Evolutionary conservation across 2,888 invertebrate species (phyloP), one percentile per base, ranked within the genome.

Genomic region (Drosophila austrosaltans): DNA sequence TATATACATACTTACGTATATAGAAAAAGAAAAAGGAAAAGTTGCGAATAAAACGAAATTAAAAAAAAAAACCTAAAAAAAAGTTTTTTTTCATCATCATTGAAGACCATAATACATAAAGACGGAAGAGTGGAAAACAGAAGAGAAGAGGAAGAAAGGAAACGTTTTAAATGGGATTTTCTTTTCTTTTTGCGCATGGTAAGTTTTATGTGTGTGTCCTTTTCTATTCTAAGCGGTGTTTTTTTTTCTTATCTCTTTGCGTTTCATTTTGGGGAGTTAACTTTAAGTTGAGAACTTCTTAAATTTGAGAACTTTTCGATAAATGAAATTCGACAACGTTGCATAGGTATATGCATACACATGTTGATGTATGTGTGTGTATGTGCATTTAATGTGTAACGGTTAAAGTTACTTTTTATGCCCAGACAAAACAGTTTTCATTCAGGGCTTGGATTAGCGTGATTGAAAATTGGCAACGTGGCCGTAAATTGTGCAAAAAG

Each of bases 301-400:
- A 48, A 48, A 48, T 48, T 48, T 25, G 48, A 48, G 25, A 48
- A 48, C 20, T 54, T 57, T 63, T 56, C 40, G 12, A 42, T 8
- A 59, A 42, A 56, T 42, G 63, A 66, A 36, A 20, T 44, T 42
- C n/a, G 48, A 48, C 48, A 48, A 48, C 48, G 48, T 48, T 48
- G 22, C 48, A 10, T 48, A 2, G 22, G 8, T 22, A 10, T 10
- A 10, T 10, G 10, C 10, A 25, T 48, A 10, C 12, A 36, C 8
- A 36, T 10, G 8, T 36, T 3, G 28, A 53, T 53, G 53, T 20
- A n/a, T 53, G 53, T 53, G 25, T 53, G 28, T 53, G 53, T 20
- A 28, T 53, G 10, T 53, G 25, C 25, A 12, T 25, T 12, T 53
- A 25, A 25, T 53, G 53, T 25, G 53, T 53, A 22, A 22, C 53